phyloP scores from a whole-genome alignment of 1,140 invertebrate species.

The Brachionus rotundiformis region DNA sequence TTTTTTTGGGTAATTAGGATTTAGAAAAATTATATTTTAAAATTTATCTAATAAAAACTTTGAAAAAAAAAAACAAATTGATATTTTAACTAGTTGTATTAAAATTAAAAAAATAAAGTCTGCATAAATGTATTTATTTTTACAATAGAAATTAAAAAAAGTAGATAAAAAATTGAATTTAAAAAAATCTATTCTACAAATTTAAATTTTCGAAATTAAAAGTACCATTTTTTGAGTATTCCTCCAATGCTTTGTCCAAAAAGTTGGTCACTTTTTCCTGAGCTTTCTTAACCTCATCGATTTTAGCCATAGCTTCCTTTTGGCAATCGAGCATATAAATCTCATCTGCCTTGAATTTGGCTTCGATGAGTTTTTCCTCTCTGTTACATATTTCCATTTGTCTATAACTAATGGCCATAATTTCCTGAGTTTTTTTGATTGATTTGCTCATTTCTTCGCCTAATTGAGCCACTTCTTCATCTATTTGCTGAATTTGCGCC shows the following conservation, averaged over 20 bases:
- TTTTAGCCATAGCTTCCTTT: not conserved
- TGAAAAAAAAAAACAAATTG: not conserved
- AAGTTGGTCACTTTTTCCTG: not conserved
- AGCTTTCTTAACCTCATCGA: not conserved
- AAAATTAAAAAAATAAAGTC: not conserved
- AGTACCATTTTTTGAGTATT: not conserved
- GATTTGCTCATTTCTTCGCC: not conserved
- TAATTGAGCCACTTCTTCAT: not conserved
- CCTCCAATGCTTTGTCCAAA: slow-evolving; percentile 24
- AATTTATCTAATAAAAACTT: too few relatives aligned
- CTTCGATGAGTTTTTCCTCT: not conserved
- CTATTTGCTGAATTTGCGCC: not conserved
- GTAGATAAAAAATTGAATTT: too few relatives aligned
- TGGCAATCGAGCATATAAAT: not conserved
- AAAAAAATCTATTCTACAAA: too few relatives aligned
- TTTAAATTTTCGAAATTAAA: not conserved
- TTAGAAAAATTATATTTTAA: not conserved
- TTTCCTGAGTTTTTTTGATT: not conserved
- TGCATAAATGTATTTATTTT: not conserved
- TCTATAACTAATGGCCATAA: not conserved
- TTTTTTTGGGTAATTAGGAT: not conserved
- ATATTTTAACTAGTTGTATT: too few relatives aligned
- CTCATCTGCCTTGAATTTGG: not conserved
- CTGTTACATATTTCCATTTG: not conserved
- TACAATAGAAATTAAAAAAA: not conserved